Base-by-base conservation (phyloP, 92 coral and sea anemone species). In the Blastomussa wellsi region DNA sequence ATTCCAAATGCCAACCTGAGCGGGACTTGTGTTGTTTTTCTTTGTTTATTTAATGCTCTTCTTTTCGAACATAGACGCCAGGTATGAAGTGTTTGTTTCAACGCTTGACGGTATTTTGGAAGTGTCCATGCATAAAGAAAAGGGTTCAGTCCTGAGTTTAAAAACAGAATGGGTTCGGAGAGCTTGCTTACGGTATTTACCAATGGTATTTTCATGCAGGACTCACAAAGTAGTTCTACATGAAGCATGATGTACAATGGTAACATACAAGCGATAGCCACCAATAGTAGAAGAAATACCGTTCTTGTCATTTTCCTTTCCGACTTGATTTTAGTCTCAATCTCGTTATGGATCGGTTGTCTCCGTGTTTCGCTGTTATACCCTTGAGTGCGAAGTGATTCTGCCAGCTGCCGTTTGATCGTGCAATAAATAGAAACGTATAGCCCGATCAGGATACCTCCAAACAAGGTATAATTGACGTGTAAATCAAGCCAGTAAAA, bases 91-190 rank as follows among this genome's bases (percentile, higher is more conserved):
- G 48, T 73, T 55, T 55, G 62, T 51, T 79, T 41, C 16, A 89
- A 32, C 0, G 92, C 87, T 79, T 80, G 71, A 1, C 82, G 72
- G 76, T 89, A 89, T 38, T 79, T 89, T 33, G 92, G 92, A 33
- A 89, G 72, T 15, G 79, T 69, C 77, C 85, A 88, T 20, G 91
- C 91, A 26, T 88, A 82, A 14, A 88, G 82, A 20, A 88, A 71
- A 15, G 91, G 91, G 60, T 89, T 89, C 24, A 86, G 35, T 44
- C 88, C 86, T 19, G 91, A 86, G 79, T 89, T 92, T 49, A 92
- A 41, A 41, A 85, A 89, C 67, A 88, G 80, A 19, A 92, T 57
- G 17, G 94, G 89, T 64, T 91, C 94, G 5, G 94, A 88, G 26
- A 89, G 55, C 76, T 69, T 81, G 85, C 85, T 81, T 3, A 81